phyloP scores from a whole-genome alignment of 2,113 vertebrate genomes.

The human region GRCh38 chr2:63960501-63961000 shows the following conservation, averaged over 20 bases:
- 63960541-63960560: neutral
- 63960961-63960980: neutral
- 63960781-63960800: slow-evolving; percentile 30
- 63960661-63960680: neutral
- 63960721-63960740: slow-evolving; percentile 1
- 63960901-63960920: slow-evolving; percentile 5
- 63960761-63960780: slow-evolving; percentile 8
- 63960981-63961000: neutral
- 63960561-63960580: neutral
- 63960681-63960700: neutral
- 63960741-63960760: neutral
- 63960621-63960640: neutral
- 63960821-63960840: slow-evolving; percentile 9
- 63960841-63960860: neutral
- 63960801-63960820: neutral
- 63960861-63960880: neutral
- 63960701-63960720: slow-evolving; percentile 14
- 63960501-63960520: neutral
- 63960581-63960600: neutral
- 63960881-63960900: neutral
- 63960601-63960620: neutral
- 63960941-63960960: neutral
- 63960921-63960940: neutral
- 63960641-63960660: neutral
- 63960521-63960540: neutral